Conservation (phyloP, 2,888 invertebrate species). For the Spodoptera littoralis region DNA sequence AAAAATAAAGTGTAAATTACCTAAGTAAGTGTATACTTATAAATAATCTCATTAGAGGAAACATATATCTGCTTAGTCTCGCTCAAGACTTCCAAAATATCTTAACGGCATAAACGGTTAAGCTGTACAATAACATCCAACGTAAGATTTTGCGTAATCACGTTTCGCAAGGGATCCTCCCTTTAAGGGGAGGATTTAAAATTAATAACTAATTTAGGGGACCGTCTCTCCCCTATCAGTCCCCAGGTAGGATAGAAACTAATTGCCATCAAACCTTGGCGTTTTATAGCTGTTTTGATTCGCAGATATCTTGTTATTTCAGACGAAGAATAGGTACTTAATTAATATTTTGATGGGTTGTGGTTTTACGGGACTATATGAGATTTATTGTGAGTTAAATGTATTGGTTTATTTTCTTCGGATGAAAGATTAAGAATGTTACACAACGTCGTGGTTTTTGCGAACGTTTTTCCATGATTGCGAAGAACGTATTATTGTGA, state of each 20-base stretch:
- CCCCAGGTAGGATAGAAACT: slow-evolving; percentile 49
- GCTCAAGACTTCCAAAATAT: no score
- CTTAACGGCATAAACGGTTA: slow-evolving; percentile 60
- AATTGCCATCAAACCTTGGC: slow-evolving; percentile 52
- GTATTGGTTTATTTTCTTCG: no score
- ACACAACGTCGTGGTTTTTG: no score
- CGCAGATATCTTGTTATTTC: slow-evolving; percentile 27
- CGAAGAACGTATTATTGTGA: no score
- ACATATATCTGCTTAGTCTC: not conserved
- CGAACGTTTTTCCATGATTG: no score
- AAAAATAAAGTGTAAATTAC: no score
- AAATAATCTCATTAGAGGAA: slow-evolving; percentile 25
- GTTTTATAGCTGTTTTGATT: slow-evolving; percentile 49
- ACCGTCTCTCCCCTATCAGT: slow-evolving; percentile 69
- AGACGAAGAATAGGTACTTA: no score
- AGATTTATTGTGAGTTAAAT: no score
- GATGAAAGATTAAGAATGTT: no score
- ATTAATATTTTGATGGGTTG: no score
- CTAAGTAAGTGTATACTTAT: not conserved
- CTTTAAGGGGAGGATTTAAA: slow-evolving; percentile 67
- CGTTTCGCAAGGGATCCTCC: slow-evolving; percentile 56
- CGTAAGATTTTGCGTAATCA: slow-evolving; percentile 70
- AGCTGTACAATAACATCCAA: slow-evolving; percentile 76
- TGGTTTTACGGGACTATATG: no score
- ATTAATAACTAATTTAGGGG: slow-evolving; percentile 86